These are phyloP conservation scores for Laterallus jamaicensis DNA, from an alignment of 2,113 vertebrate species.

Conservation along the genomic window DNA sequence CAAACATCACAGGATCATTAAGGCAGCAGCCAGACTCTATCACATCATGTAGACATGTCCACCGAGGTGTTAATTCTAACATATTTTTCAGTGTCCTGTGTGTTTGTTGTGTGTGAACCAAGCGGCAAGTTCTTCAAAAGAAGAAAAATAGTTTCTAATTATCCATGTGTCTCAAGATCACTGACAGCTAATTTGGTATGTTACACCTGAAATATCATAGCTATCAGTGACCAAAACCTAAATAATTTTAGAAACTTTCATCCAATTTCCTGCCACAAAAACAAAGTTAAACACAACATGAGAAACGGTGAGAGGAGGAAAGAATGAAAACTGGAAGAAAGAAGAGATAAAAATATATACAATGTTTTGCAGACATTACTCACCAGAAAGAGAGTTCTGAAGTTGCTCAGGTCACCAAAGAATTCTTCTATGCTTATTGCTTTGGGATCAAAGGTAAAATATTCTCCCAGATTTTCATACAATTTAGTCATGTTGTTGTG, in stretches of 20 bases:
- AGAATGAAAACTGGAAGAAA: not conserved
- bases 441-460: slow-evolving; percentile 90
- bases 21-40: not conserved
- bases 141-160: not conserved
- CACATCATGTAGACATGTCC: rapidly evolving
- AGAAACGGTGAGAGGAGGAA: not conserved
- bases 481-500: slow-evolving; percentile 96
- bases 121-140: not conserved
- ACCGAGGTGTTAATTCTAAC: not conserved
- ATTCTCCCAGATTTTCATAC: slow-evolving; percentile 92
- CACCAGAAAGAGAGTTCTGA: slow-evolving; percentile 91
- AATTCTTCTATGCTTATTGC: slow-evolving; percentile 90
- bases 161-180: not conserved
- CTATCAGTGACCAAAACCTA: not conserved
- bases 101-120: not conserved
- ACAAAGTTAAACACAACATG: not conserved
- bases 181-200: not conserved
- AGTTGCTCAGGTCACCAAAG: slow-evolving; percentile 91
- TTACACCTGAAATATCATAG: not conserved
- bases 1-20: not conserved
- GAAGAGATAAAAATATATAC: rapidly evolving
- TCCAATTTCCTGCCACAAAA: not conserved
- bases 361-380: slow-evolving; percentile 71
- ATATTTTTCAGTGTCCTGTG: not conserved
- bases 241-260: slow-evolving; percentile 3